Evolutionary conservation across 2,797 vertebrate genomes (phyloP), one percentile per base, ranked within the genome.

Genomic region (Cynopterus sphinx): DNA sequence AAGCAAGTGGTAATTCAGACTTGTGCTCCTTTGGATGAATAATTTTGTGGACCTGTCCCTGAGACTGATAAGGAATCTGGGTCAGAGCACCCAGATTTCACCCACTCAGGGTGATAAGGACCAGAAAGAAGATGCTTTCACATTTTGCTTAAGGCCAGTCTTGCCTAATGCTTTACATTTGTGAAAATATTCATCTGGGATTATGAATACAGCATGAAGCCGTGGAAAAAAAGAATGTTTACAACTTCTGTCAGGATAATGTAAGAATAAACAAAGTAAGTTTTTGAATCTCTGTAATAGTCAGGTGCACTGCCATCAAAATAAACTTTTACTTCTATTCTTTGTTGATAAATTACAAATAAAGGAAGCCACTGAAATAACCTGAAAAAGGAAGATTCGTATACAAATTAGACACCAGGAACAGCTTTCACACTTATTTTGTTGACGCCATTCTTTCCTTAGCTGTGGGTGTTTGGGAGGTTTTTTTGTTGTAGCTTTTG

Each of bases 401-500:
- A 81, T 71, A 83, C 59, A 92, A 96, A 94, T 96, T 90, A 94
- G 91, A 78, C 63, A 87, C 63, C 0, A 0, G 85, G 84, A 46
- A 83, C 77, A 46, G 84, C 63, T 16, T 95, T 17, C 79, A 91
- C 61, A 74, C 36, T 87, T 33, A 83, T 53, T 90, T 91, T 91
- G 77, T 91, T 87, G 63, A 67, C 89, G 49, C 93, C 55, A 39
- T 93, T 95, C 78, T 97, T 92, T 78, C 71, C n/a, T 2, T 22
- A 74, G 63, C 89, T 88, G 84, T 79, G 91, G 73, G 51, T 96
- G 84, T 59, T 87, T 90, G 33, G 71, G 71, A 97, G 94, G 33
- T 89, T 96, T 96, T 97, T 97, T 96, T 96, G 91, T 95, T 90
- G 49, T 12, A 33, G 46, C 59, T 61, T 97, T 96, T 95, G 82